These are phyloP conservation scores for Prionace glauca DNA, from an alignment of 2,797 vertebrate species.

Conservation along the genomic window DNA sequence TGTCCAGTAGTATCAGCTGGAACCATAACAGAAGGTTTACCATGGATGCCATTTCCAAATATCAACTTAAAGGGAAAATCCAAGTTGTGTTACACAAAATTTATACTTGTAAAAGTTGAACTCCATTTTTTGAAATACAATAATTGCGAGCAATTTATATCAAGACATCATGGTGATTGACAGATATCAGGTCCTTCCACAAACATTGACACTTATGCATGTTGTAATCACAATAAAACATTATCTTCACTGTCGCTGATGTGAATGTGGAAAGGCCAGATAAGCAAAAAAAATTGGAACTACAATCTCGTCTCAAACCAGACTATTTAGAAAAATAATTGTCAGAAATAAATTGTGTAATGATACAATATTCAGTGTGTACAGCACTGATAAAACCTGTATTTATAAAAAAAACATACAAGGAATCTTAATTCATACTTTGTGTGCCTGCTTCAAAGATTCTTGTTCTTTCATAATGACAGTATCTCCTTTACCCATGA, in stretches of 20 bases:
- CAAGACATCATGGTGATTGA: background rate
- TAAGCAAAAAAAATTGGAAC: background rate
- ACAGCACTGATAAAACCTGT: background rate
- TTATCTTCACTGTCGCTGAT: background rate
- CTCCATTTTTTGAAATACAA: background rate
- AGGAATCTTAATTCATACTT: background rate
- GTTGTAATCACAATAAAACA: background rate
- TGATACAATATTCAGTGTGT: background rate
- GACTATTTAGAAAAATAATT: background rate
- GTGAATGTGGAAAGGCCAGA: background rate
- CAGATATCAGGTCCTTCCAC: background rate
- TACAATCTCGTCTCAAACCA: too few species aligned
- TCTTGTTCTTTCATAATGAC: background rate
- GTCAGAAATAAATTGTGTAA: background rate
- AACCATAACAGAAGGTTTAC: too few species aligned
- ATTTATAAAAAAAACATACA: background rate
- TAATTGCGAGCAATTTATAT: background rate
- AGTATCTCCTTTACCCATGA: background rate
- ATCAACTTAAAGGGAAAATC: background rate
- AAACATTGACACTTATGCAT: background rate
- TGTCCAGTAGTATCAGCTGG: too few species aligned
- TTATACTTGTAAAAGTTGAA: background rate
- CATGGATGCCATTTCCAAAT: background rate
- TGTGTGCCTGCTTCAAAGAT: background rate
- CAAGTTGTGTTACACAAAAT: background rate